Evolutionary conservation across 2,888 invertebrate species (phyloP).

Genomic region (Mimas tiliae): DNA sequence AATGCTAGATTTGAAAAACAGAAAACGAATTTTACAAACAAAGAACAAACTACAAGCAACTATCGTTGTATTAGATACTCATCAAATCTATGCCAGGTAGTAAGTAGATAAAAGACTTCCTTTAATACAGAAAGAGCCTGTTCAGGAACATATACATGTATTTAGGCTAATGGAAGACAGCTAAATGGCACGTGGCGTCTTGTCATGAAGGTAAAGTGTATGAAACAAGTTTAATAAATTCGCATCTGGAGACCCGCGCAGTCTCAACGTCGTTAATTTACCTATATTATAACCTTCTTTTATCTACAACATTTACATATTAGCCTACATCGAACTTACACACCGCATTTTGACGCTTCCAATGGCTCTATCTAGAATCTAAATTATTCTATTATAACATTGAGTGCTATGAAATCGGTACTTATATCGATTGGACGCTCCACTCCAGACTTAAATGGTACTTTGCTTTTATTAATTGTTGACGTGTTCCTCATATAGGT

Average conservation of each 20-base stretch:
- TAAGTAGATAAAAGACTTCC: no score
- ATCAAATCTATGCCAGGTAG: no score
- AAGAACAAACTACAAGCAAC: no score
- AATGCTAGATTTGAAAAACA: no score
- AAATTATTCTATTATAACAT: constrained; percentile 53
- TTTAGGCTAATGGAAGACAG: constrained; percentile 9
- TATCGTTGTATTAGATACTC: no score
- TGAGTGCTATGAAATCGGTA: constrained; percentile 45
- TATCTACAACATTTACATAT: constrained; percentile 70
- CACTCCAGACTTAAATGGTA: constrained; percentile 20
- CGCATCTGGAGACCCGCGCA: constrained; percentile 39
- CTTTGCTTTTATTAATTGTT: constrained; percentile 33
- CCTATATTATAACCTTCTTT: constrained; percentile 68
- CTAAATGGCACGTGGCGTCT: constrained; percentile 29
- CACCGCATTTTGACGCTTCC: constrained; percentile 61
- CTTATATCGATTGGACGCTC: constrained; percentile 31
- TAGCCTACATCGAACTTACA: constrained; percentile 59
- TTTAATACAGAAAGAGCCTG: not conserved
- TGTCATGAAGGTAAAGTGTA: constrained; percentile 27
- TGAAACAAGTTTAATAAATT: constrained; percentile 42
- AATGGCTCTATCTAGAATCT: constrained; percentile 65
- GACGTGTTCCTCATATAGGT: constrained; percentile 10
- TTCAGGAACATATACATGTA: not conserved
- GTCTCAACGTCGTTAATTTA: constrained; percentile 55
- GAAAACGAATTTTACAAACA: no score